A percentile compares a stretch with the other conserved stretches of the same genome.
phyloP scores from a whole-genome alignment of 2,888 invertebrate species.

The Toxonevra muliebris region DNA sequence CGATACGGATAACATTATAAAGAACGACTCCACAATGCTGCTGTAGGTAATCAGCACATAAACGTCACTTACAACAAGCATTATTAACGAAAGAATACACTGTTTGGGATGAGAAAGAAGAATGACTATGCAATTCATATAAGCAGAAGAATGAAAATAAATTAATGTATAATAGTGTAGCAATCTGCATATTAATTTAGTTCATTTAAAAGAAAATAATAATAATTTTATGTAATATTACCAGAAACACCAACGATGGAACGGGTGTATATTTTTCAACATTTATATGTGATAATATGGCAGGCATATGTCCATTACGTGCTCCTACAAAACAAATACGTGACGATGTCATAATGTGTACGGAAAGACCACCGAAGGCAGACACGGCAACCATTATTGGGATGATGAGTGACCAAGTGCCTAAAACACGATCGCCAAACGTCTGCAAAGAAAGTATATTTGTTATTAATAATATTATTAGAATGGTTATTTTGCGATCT shows the following conservation, averaged over 20 bases:
- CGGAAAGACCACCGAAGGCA: slow-evolving; percentile 90
- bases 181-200: neutral
- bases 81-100: slow-evolving; percentile 84
- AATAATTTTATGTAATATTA: slow-evolving; percentile 63
- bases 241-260: slow-evolving; percentile 84
- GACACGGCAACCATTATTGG: slow-evolving; percentile 93
- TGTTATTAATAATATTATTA: too few species aligned
- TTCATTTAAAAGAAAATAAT: too few species aligned
- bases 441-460: slow-evolving; percentile 73
- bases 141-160: neutral
- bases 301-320: slow-evolving; percentile 87
- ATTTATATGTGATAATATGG: slow-evolving; percentile 81
- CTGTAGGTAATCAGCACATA: slow-evolving; percentile 89
- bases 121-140: too few species aligned
- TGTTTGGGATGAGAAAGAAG: slow-evolving; percentile 56
- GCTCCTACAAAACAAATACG: slow-evolving; percentile 93
- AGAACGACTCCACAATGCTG: slow-evolving; percentile 91
- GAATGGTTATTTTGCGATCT: too few species aligned
- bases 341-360: slow-evolving; percentile 95
- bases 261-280: slow-evolving; percentile 79
- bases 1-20: slow-evolving; percentile 86
- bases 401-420: slow-evolving; percentile 80
- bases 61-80: slow-evolving; percentile 85
- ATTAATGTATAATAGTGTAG: neutral
- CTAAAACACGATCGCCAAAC: slow-evolving; percentile 81